Base-by-base conservation (phyloP, 1,140 invertebrate species). In the Pseudomyrmex cubaensis region DNA sequence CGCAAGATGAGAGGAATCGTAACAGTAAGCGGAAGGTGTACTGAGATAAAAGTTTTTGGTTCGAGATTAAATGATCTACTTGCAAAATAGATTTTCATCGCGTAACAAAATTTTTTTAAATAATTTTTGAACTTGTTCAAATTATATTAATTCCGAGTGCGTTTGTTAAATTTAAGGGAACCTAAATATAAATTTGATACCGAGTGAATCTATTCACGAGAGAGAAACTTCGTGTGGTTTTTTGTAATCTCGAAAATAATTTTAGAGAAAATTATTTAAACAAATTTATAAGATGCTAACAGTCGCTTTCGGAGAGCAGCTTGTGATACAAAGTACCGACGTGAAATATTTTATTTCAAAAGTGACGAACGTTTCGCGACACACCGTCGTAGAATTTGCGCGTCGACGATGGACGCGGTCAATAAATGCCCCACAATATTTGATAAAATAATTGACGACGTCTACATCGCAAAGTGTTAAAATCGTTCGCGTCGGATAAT, bases 401-500 rank as follows among this genome's bases (percentile, higher is more conserved):
- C 5, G 13, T 20, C 48, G 8, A 8, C 3, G 74, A 77, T 77
- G 2, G 20, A 66, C 25, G 25, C 63, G 13, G 17, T 9, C n/a
- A 63, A 77, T 77, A 69, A 69, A 17, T 46, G 13, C 9, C 9
- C 13, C 61, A 3, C 66, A 44, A 77, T 77, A 12, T 77, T 46
- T n/a, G 17, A 56, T 48, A 13, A 46, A 77, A 17, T 44, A 69
- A 69, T 77, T 75, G n/a, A 20, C 44, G 72, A 62, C 46, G 72
- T 2, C 20, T 20, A 2, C 10, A 56, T 77, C 75, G 35, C 62
- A 2, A 77, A 77, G 35, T 44, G 50, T 69, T 77, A 56, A 77
- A 77, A 69, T 25, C 12, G 20, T 3, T 62, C 20, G 3, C 62
- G 4, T 69, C 5, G 0, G 35, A 56, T 69, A 17, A 7, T 22